Evolutionary conservation across 2,113 vertebrate genomes (phyloP).

Genomic region (Peromyscus leucopus): DNA sequence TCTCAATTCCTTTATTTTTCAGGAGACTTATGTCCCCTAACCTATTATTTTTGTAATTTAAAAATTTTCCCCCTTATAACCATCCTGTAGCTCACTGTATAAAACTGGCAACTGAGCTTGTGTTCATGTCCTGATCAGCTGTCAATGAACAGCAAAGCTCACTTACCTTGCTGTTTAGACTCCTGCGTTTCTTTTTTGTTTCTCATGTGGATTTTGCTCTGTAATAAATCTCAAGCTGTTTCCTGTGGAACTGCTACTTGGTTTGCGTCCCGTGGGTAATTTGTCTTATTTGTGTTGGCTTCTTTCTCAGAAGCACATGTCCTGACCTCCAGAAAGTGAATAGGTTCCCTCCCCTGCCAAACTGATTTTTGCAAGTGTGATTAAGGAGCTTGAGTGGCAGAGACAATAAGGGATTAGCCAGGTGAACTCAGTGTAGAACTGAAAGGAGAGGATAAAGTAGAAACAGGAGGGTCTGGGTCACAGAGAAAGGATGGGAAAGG

Average conservation of each 20-base stretch:
- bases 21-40: not conserved
- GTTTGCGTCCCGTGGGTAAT: not conserved
- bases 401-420: not conserved
- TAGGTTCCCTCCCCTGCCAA: not conserved
- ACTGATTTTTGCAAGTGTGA: not conserved
- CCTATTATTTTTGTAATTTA: constrained; percentile 50
- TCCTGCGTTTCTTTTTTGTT: not conserved
- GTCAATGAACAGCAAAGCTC: constrained; percentile 48
- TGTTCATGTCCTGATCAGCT: not conserved
- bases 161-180: constrained; percentile 42
- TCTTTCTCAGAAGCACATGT: not conserved
- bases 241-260: constrained; percentile 5
- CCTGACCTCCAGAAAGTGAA: not conserved
- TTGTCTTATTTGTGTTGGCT: not conserved
- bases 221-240: not conserved
- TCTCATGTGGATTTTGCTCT: not conserved
- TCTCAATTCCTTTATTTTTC: constrained; percentile 60
- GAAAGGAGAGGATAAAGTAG: not conserved
- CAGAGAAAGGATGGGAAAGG: not conserved
- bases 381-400: not conserved
- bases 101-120: not conserved
- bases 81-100: not conserved
- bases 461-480: not conserved
- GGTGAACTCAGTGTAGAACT: not conserved
- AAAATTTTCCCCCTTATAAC: not conserved